Evolutionary conservation across 1,140 invertebrate species (phyloP).

Genomic region (Cydia pomonella): DNA sequence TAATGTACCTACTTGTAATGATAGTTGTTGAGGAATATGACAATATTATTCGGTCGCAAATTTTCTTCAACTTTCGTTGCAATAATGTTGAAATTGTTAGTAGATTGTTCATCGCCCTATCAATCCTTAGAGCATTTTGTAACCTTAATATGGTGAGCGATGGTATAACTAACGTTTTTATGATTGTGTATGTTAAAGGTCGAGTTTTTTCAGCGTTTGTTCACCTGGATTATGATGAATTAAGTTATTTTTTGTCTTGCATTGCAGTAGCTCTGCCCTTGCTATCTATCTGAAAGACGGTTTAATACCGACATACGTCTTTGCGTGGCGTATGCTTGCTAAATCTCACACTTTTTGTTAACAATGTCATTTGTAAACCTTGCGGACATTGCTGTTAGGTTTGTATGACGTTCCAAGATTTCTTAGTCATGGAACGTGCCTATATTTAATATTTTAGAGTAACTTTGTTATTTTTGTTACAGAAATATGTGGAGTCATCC

Average conservation of each 20-base stretch:
- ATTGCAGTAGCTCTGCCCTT: neutral
- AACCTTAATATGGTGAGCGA: neutral
- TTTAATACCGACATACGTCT: neutral
- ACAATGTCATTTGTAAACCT: neutral
- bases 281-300: neutral
- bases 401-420: no score
- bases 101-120: neutral
- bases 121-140: neutral
- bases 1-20: neutral
- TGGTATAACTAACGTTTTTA: neutral
- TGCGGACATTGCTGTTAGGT: no score
- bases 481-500: slow-evolving; percentile 80
- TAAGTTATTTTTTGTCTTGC: neutral
- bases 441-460: neutral
- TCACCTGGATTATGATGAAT: neutral
- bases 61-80: neutral
- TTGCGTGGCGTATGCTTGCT: neutral
- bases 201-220: neutral
- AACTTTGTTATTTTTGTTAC: slow-evolving; percentile 43
- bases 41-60: neutral
- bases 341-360: neutral
- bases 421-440: neutral
- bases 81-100: neutral
- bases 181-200: neutral
- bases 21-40: neutral